A percentile compares a stretch with the other conserved stretches of the same genome.
phyloP scores from a whole-genome alignment of 2,113 vertebrate species.

The Podocnemis expansa region DNA sequence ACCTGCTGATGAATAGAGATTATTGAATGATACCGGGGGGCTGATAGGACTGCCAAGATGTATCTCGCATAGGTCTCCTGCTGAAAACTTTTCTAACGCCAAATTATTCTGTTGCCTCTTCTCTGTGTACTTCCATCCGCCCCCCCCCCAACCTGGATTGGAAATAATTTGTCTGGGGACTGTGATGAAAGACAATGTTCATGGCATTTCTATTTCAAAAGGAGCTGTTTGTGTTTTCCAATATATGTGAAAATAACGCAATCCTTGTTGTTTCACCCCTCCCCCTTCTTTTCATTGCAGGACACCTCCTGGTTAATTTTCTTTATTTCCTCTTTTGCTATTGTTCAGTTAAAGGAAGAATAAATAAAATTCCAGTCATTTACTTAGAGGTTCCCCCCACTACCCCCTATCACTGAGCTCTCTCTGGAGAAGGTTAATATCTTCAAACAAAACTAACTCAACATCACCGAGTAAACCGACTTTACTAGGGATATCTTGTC shows the following conservation, averaged over 20 bases:
- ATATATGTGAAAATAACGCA: fast-evolving
- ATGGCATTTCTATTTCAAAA: neutral
- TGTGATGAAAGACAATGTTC: neutral
- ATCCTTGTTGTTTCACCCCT: neutral
- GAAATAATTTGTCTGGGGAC: neutral
- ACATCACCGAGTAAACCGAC: neutral
- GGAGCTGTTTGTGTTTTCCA: neutral
- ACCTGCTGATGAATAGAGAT: neutral
- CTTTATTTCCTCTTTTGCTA: neutral
- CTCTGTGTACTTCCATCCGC: neutral
- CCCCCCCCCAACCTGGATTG: neutral
- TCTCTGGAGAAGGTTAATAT: neutral
- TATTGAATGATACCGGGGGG: neutral
- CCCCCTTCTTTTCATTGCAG: neutral
- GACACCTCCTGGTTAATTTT: neutral
- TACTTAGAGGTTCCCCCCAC: neutral
- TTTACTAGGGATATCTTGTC: neutral
- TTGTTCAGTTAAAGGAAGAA: neutral
- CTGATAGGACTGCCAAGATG: neutral
- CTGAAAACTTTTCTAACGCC: fast-evolving
- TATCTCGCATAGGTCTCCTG: neutral
- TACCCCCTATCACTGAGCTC: neutral
- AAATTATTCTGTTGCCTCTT: neutral
- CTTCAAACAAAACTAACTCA: neutral
- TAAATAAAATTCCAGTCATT: neutral